Evolutionary conservation across 2,888 invertebrate genomes (phyloP).

Genomic region (Caenorhabditis wallacei): DNA sequence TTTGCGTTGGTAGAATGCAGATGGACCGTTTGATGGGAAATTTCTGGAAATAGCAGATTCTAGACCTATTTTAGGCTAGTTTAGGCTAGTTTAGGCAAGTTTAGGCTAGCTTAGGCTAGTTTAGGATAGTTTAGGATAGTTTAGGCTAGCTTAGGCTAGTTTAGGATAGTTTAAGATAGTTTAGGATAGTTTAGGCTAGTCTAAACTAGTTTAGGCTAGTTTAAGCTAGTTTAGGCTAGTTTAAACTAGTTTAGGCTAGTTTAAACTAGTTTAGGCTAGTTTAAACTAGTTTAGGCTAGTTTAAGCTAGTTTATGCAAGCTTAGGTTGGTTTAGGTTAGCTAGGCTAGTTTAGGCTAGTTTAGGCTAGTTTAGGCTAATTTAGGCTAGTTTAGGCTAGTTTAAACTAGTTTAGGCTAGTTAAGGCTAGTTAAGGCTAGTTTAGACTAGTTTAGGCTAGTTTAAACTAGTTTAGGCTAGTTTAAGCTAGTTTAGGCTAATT

Average conservation of each 20-base stretch:
- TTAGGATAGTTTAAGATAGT: too few relatives aligned
- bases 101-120: too few relatives aligned
- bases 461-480: neutral
- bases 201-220: neutral
- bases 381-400: conserved; percentile 3
- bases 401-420: too few relatives aligned
- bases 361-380: neutral
- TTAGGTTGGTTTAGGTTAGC: too few relatives aligned
- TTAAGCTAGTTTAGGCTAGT: neutral
- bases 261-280: too few relatives aligned
- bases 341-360: neutral
- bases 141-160: too few relatives aligned
- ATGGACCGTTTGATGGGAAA: conserved; percentile 18
- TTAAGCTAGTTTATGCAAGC: neutral
- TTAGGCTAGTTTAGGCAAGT: neutral
- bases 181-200: neutral
- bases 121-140: neutral
- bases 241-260: neutral
- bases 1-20: conserved; percentile 48
- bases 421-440: neutral
- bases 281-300: too few relatives aligned
- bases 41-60: neutral
- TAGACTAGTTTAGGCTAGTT: neutral
- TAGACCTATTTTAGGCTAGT: neutral
- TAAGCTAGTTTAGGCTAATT: neutral